phyloP scores from a whole-genome alignment of 2,113 vertebrate species.

The Taurulus bubalis region DNA sequence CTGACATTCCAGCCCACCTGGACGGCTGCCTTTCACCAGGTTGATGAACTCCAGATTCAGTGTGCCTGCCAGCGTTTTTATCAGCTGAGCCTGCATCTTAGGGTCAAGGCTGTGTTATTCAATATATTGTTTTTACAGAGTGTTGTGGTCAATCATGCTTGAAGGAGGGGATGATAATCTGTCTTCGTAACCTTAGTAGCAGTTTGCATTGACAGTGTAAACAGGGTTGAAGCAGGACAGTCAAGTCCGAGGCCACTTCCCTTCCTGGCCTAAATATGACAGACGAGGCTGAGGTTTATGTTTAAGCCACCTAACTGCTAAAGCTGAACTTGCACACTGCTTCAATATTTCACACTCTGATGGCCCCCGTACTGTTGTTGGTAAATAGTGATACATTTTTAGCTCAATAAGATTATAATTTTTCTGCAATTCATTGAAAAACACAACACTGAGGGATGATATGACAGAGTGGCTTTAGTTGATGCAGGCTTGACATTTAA shows the following conservation, averaged over 20 bases:
- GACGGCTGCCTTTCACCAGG: conserved; percentile 24
- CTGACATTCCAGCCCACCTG: background rate
- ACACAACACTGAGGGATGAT: background rate
- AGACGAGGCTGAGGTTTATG: conserved; percentile 43
- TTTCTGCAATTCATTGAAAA: background rate
- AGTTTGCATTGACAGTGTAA: conserved; percentile 50
- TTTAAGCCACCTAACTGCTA: conserved; percentile 61
- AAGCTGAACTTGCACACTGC: conserved; percentile 20
- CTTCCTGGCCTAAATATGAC: conserved; percentile 18
- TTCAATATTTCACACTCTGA: conserved; percentile 49
- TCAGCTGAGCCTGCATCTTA: conserved; percentile 28
- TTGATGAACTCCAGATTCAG: conserved; percentile 53
- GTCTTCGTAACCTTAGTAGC: conserved; percentile 42
- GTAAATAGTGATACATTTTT: conserved; percentile 40
- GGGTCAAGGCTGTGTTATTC: conserved; percentile 66
- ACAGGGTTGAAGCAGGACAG: conserved; percentile 57
- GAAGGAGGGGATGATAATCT: conserved; percentile 42
- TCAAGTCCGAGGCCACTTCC: conserved; percentile 16
- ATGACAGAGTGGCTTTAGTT: background rate
- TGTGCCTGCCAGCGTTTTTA: conserved; percentile 35
- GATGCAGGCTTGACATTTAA: background rate
- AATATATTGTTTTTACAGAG: conserved; percentile 61
- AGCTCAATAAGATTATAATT: conserved; percentile 7
- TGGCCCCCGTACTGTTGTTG: background rate
- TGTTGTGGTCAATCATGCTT: conserved; percentile 53